These are phyloP conservation scores for Meliscaeva auricollis DNA, from an alignment of 2,888 invertebrate species.

Conservation along the genomic window DNA sequence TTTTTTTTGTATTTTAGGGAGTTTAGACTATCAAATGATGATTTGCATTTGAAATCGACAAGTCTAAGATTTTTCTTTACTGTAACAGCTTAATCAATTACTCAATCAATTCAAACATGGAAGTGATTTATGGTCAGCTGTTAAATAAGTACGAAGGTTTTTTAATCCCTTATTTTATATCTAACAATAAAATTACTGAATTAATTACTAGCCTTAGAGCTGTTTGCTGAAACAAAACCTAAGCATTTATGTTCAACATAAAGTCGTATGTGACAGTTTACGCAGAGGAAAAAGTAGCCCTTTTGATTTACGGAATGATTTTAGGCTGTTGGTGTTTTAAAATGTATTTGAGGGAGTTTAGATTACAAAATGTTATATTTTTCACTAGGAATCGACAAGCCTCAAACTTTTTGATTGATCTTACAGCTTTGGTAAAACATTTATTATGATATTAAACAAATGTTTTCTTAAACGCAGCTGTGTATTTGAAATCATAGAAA, in stretches of 20 bases:
- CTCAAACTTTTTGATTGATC: constrained; percentile 4
- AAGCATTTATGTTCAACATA: too few species aligned
- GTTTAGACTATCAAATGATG: constrained; percentile 12
- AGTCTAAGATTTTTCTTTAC: not conserved
- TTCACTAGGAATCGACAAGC: constrained; percentile 24
- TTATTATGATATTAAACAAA: not conserved
- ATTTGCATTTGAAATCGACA: constrained; percentile 17
- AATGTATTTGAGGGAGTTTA: constrained; percentile 23
- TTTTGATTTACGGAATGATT: too few species aligned
- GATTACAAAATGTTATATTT: constrained; percentile 4
- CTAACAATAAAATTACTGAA: too few species aligned
- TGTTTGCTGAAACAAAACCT: too few species aligned
- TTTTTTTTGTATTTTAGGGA: not conserved
- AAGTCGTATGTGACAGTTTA: too few species aligned
- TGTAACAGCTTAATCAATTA: too few species aligned
- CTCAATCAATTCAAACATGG: too few species aligned
- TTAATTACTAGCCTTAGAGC: too few species aligned
- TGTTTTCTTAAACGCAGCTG: not conserved
- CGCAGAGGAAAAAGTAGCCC: too few species aligned
- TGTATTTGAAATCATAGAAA: not conserved
- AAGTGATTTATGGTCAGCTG: too few species aligned
- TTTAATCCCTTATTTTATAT: too few species aligned
- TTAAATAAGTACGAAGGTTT: too few species aligned
- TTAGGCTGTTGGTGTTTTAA: not conserved
- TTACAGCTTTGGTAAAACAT: not conserved